A percentile compares a stretch with the other conserved stretches of the same genome.
Conservation (phyloP, 2,113 vertebrate genomes). For the Phalacrocorax carbo region DNA sequence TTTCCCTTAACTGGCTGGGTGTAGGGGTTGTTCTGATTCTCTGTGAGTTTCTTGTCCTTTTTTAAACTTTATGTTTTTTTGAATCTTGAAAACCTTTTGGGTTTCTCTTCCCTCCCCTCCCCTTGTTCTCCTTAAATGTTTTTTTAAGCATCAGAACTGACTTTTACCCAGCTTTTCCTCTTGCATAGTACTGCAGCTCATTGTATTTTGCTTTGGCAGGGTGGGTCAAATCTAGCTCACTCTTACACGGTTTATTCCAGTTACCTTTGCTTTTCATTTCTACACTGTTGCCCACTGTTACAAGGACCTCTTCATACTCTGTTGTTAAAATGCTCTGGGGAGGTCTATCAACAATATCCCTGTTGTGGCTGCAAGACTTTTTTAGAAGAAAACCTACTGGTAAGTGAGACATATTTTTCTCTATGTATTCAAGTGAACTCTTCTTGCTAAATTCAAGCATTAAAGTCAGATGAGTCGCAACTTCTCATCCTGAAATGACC, state of each 20-base stretch:
- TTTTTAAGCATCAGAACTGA: not conserved
- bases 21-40: not conserved
- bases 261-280: not conserved
- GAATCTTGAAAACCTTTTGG: not conserved
- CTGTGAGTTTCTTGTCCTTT: not conserved
- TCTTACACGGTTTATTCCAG: not conserved
- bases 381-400: not conserved
- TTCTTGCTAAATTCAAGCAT: not conserved
- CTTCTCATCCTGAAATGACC: not conserved
- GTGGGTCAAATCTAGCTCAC: not conserved
- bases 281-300: not conserved
- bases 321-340: not conserved
- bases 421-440: not conserved
- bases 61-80: not conserved
- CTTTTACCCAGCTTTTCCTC: not conserved
- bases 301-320: not conserved
- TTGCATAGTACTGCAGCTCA: not conserved
- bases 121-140: not conserved
- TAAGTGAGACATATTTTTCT: not conserved
- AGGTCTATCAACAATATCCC: not conserved
- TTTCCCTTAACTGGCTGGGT: not conserved
- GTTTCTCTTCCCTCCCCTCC: not conserved
- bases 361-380: not conserved
- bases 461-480: not conserved
- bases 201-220: not conserved